Conservation (phyloP, 2,888 invertebrate genomes). For the Callosobruchus maculatus region DNA sequence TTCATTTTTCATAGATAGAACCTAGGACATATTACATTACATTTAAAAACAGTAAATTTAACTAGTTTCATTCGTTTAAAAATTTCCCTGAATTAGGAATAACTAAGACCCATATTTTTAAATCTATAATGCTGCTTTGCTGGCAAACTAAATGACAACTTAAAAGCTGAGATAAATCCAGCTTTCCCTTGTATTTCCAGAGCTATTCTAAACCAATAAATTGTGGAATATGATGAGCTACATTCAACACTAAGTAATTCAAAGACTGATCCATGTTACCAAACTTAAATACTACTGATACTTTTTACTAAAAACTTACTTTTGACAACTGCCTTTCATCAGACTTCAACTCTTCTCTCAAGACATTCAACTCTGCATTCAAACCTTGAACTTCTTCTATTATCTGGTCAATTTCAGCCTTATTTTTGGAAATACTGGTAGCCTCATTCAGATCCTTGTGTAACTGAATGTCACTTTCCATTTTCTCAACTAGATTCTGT, state of each 20-base stretch:
- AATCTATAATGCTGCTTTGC: too few relatives aligned
- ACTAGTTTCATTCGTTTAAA: too few relatives aligned
- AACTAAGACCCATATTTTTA: too few relatives aligned
- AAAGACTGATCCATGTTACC: too few relatives aligned
- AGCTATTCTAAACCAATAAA: too few relatives aligned
- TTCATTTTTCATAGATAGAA: constrained; percentile 27
- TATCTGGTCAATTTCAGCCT: not conserved
- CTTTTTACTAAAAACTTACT: constrained; percentile 12
- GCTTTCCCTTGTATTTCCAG: too few relatives aligned
- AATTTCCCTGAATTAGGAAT: too few relatives aligned
- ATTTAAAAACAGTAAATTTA: too few relatives aligned
- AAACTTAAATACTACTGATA: not conserved
- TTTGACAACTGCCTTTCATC: constrained; percentile 25
- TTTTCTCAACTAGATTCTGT: constrained; percentile 6
- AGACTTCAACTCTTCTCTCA: constrained; percentile 20
- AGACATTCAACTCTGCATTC: not conserved
- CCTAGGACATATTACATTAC: constrained; percentile 17
- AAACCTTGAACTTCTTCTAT: not conserved
- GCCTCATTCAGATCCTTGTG: constrained; percentile 9
- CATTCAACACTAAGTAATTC: too few relatives aligned
- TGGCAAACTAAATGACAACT: too few relatives aligned
- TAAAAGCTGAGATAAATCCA: too few relatives aligned
- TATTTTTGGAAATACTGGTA: constrained; percentile 1
- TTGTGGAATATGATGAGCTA: too few relatives aligned
- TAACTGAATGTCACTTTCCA: constrained; percentile 13